Evolutionary conservation across 1,140 invertebrate species (phyloP), one percentile per base, ranked within the genome.

Genomic region (Drosophila lowei): DNA sequence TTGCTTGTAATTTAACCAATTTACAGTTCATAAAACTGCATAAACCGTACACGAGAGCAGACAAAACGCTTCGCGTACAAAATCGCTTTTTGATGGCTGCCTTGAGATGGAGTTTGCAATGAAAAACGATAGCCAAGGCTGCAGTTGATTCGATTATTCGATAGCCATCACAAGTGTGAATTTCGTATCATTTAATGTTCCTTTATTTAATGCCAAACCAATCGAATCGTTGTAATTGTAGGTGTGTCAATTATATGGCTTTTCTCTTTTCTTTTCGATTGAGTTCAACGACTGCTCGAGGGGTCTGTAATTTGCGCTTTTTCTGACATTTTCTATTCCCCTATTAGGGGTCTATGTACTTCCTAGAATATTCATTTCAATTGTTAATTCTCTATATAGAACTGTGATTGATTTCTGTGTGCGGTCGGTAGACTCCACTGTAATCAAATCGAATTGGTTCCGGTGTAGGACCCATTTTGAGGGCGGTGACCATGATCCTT

Each of bases 1-100:
- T 86, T 75, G 70, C 67, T 63, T 81, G 64, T 88, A 77, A 81
- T 81, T 88, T 76, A 68, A 75, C 47, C 64, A 81, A 86, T 86
- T 85, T 88, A 64, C 77, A 85, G 77, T 71, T 74, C 65, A 79
- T 74, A 77, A 77, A 65, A 76, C 72, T 42, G 61, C 61, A 68
- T 54, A 47, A 68, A 52, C 49, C 47, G 54, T 72, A 46, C 49
- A 76, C 42, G 21, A 62, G 13, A 38, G 11, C 58, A 53, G 38
- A 72, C 71, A 76, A 67, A 75, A 64, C 54, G 47, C 55, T 59
- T 30, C 58, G 23, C 61, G 47, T 52, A 53, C 57, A 55, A 86
- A 77, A 55, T 73, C 54, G 77, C 11, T 34, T 73, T 84, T 75
- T 58, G 46, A 72, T 59, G 8, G 49, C 21, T n/a, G 47, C n/a